Base-by-base conservation (phyloP, 2,888 invertebrate species). In the Cheilosia vulpina region DNA sequence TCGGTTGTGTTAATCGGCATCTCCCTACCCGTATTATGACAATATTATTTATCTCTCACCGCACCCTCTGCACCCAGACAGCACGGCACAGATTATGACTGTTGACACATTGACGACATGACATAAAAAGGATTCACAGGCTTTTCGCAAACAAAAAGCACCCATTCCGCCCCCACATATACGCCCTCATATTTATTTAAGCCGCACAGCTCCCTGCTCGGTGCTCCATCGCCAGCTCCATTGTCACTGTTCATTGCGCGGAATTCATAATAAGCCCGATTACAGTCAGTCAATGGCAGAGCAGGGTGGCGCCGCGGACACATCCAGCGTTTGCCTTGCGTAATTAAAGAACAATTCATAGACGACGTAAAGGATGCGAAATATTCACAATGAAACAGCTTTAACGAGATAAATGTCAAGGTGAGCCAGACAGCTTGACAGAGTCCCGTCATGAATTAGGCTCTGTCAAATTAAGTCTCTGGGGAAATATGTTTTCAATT, bases 301-400 rank as follows among this genome's bases (percentile, higher is more conserved):
- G 13, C 0, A 31, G 31, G 31, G 31, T 31, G 13, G 24, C n/a
- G 43, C 38, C 19, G 47, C 31, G 45, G 62, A 52, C 34, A 68
- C 19, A 72, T 45, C 68, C 55, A 63, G 57, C 63, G 69, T 71
- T 75, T 58, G 79, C 55, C 24, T 53, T 17, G 19, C 69, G 60
- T 80, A 85, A 79, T 84, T 69, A 75, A 62, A 60, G 84, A 80
- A 71, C 71, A 80, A 80, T 76, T 80, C 66, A 71, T 31, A 41
- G 19, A 50, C 38, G 50, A 57, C 63, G 75, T 41, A 45, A 63
- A 78, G 66, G 62, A 57, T 50, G 45, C 60, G 24, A 77, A 31
- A 11, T 19, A 11, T 57, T 5, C 17, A 43, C 63, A 72, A 72
- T 68, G 52, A 50, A 13, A 52, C 21, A 31, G 27, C 43, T 50